Conservation (phyloP, 2,797 vertebrate genomes). For the Enteromius trimaculatus region DNA sequence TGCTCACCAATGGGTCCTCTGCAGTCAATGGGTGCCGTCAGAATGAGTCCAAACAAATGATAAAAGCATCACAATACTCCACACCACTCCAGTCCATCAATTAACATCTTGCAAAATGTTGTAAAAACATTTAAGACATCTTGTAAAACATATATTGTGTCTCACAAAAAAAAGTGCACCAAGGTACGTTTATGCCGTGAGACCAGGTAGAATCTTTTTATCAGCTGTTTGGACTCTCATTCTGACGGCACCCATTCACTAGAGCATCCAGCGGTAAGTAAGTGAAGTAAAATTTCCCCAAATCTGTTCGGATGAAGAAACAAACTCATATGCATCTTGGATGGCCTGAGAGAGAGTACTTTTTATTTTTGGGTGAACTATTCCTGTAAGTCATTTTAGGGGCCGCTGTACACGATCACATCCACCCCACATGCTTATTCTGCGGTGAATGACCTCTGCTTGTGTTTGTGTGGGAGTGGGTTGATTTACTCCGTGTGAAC, state of each 20-base stretch:
- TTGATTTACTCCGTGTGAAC: constrained; percentile 19
- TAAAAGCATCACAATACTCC: not conserved
- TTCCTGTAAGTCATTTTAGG: not conserved
- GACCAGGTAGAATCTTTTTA: not conserved
- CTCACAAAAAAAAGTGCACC: too few relatives aligned
- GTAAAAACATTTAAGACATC: too few relatives aligned
- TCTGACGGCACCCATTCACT: constrained; percentile 1
- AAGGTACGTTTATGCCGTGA: too few relatives aligned
- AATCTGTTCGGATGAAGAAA: not conserved
- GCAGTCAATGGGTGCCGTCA: constrained; percentile 1
- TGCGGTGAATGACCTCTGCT: not conserved
- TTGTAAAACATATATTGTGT: too few relatives aligned
- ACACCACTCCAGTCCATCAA: not conserved
- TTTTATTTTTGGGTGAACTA: not conserved
- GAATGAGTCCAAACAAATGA: not conserved
- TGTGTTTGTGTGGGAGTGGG: constrained; percentile 37
- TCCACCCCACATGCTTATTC: not conserved
- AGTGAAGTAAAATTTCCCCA: not conserved
- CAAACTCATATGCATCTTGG: not conserved
- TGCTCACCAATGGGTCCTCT: not conserved
- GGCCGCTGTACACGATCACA: not conserved
- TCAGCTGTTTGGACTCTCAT: not conserved
- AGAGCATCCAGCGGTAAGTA: too few relatives aligned
- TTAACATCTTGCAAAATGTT: not conserved
- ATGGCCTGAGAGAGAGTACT: not conserved